phyloP scores from a whole-genome alignment of 2,888 invertebrate species.

The Acanthopleura granulata region DNA sequence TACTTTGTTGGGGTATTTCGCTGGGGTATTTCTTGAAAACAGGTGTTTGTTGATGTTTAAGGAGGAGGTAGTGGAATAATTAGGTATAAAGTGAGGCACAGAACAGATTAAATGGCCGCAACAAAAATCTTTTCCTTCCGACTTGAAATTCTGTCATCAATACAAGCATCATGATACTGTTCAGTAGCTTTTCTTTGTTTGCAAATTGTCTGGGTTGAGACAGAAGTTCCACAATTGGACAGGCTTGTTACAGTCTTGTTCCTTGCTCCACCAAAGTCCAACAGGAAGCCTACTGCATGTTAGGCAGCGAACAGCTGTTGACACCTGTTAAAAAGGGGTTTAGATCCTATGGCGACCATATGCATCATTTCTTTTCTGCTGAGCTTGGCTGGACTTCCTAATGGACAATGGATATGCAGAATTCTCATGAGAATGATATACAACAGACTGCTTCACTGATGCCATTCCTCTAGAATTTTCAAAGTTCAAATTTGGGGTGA shows the following conservation, averaged over 20 bases:
- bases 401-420: too few species aligned
- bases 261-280: slow-evolving; percentile 1
- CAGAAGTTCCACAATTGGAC: not conserved
- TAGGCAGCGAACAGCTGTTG: not conserved
- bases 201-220: not conserved
- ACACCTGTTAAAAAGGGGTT: not conserved
- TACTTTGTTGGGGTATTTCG: not conserved
- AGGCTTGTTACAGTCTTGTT: not conserved
- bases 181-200: not conserved
- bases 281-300: not conserved
- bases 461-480: too few species aligned
- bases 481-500: too few species aligned
- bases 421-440: too few species aligned
- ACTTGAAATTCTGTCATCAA: not conserved
- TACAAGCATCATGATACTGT: not conserved
- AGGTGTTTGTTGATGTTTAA: not conserved
- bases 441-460: too few species aligned
- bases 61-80: not conserved
- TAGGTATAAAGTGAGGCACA: not conserved
- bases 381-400: not conserved
- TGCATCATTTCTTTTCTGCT: not conserved
- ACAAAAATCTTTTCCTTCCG: not conserved
- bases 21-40: not conserved
- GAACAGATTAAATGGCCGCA: slow-evolving; percentile 1
- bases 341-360: not conserved